phyloP scores from a whole-genome alignment of 2,113 vertebrate genomes.

The Benitochromis conjunctus region DNA sequence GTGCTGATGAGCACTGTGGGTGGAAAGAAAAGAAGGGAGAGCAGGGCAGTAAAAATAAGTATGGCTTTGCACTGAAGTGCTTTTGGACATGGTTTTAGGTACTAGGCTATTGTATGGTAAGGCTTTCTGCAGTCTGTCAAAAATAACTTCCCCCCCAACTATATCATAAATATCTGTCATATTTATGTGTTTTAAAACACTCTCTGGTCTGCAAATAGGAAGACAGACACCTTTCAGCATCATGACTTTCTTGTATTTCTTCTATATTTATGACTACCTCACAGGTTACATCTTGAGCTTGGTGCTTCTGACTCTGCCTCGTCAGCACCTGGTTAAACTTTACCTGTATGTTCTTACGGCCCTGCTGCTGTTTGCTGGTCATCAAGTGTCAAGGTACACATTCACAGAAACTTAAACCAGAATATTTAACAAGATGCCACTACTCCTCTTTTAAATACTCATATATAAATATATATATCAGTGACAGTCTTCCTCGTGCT shows the following conservation, averaged over 20 bases:
- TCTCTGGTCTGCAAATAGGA: neutral
- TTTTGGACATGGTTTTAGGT: neutral
- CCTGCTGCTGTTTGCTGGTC: conserved; percentile 91
- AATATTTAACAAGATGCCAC: neutral
- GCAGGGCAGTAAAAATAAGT: neutral
- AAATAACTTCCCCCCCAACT: neutral
- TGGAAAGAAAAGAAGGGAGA: neutral
- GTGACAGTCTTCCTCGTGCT: neutral
- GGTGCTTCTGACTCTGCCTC: conserved; percentile 92
- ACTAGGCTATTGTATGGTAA: neutral
- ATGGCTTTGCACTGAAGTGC: neutral
- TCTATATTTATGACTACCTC: conserved; percentile 17
- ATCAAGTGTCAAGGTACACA: conserved; percentile 92
- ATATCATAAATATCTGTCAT: neutral
- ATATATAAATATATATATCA: neutral
- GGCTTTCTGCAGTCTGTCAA: neutral
- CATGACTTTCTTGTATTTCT: neutral
- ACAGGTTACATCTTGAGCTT: conserved; percentile 96
- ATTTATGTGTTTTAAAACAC: neutral
- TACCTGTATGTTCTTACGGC: conserved; percentile 95
- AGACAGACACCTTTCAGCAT: neutral
- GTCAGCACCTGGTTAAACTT: conserved; percentile 94
- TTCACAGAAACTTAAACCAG: neutral
- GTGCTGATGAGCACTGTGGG: conserved; percentile 35
- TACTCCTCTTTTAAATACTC: neutral